These are phyloP conservation scores for Deilephila porcellus DNA, from an alignment of 2,888 invertebrate genomes.

Conservation along the genomic window DNA sequence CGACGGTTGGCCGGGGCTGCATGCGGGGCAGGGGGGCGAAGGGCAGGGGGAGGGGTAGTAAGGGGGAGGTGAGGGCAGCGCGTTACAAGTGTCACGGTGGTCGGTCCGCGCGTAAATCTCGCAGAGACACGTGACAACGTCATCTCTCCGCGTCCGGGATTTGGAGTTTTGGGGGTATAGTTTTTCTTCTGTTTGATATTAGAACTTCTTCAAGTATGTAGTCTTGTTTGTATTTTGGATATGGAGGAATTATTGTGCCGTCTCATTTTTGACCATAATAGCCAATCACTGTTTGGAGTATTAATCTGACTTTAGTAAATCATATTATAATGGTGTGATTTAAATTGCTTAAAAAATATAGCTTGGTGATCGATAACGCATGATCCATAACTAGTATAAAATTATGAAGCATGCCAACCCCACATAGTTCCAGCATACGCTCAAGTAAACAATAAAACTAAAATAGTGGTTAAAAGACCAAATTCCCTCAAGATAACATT, in stretches of 20 bases:
- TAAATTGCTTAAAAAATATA: too few relatives aligned
- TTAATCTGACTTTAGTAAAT: too few relatives aligned
- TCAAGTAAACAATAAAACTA: too few relatives aligned
- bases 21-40: conserved; percentile 37
- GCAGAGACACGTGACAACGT: conserved; percentile 49
- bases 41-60: neutral
- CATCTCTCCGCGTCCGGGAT: neutral
- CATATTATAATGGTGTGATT: too few relatives aligned
- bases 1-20: conserved; percentile 35
- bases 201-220: neutral
- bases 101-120: conserved; percentile 46
- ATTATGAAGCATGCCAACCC: too few relatives aligned
- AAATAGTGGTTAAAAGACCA: too few relatives aligned
- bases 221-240: neutral
- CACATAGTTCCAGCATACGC: too few relatives aligned
- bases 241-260: neutral
- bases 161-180: neutral
- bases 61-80: conserved; percentile 23
- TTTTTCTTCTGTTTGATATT: neutral
- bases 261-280: too few relatives aligned
- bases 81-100: conserved; percentile 26
- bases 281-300: too few relatives aligned
- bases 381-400: too few relatives aligned
- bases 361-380: too few relatives aligned
- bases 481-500: too few relatives aligned